phyloP scores from a whole-genome alignment of 2,797 vertebrate genomes.

The Lerista edwardsae region DNA sequence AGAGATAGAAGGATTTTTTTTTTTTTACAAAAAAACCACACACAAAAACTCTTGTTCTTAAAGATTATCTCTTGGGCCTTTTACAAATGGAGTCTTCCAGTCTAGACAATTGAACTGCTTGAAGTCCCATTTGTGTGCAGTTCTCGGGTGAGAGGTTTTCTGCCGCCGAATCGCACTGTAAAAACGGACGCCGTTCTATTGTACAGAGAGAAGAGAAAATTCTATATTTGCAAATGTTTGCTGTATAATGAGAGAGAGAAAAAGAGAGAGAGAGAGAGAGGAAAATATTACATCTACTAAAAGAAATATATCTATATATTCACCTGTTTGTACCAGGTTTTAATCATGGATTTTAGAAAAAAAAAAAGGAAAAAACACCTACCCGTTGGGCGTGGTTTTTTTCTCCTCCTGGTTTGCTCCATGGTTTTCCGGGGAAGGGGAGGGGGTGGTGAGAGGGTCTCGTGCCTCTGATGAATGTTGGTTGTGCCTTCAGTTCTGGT shows the following conservation, averaged over 20 bases:
- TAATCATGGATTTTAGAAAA: slow-evolving; percentile 84
- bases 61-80: slow-evolving; percentile 67
- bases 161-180: slow-evolving; percentile 75
- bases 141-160: slow-evolving; percentile 71
- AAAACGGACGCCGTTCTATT: slow-evolving; percentile 80
- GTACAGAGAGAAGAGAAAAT: slow-evolving; percentile 90
- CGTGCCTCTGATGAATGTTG: slow-evolving; percentile 53
- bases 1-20: slow-evolving; percentile 64
- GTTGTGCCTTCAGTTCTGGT: slow-evolving; percentile 70
- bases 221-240: slow-evolving; percentile 97
- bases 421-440: not conserved
- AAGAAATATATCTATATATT: slow-evolving; percentile 75
- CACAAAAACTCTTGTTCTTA: slow-evolving; percentile 40
- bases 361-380: slow-evolving; percentile 52
- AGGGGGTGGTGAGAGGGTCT: slow-evolving; percentile 8
- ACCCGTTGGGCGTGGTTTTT: slow-evolving; percentile 70
- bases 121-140: slow-evolving; percentile 76
- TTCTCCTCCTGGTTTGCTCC: slow-evolving; percentile 62
- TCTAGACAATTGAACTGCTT: slow-evolving; percentile 69
- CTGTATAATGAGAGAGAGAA: slow-evolving; percentile 86
- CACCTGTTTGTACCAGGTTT: slow-evolving; percentile 86
- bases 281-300: slow-evolving; percentile 78
- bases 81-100: slow-evolving; percentile 79
- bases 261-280: slow-evolving; percentile 51
- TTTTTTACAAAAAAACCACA: slow-evolving; percentile 26